Percentiles rank a stretch among this genome's conserved stretches.
Conservation (phyloP, 2,797 vertebrate genomes). For the Rhabdomys pumilio region DNA sequence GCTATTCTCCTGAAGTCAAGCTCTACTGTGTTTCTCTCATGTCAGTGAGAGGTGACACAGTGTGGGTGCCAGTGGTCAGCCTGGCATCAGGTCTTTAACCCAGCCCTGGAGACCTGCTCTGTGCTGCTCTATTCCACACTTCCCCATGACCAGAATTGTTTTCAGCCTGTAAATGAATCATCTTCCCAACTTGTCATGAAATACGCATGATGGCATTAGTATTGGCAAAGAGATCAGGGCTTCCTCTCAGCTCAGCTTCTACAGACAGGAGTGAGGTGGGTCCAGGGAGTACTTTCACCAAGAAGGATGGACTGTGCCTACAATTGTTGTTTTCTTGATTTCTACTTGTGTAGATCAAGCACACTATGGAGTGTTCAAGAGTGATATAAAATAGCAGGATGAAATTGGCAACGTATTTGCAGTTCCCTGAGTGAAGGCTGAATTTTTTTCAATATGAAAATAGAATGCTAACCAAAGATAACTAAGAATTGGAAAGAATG, state of each 20-base stretch:
- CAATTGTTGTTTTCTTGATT: conserved; percentile 58
- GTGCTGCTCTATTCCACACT: not conserved
- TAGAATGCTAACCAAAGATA: conserved; percentile 67
- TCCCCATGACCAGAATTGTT: not conserved
- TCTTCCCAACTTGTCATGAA: conserved; percentile 30
- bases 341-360: conserved; percentile 75
- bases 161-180: conserved; percentile 27
- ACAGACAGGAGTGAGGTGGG: conserved; percentile 72
- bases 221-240: not conserved
- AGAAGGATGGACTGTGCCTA: conserved; percentile 63
- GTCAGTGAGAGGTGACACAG: not conserved
- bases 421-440: conserved; percentile 76
- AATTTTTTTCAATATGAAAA: conserved; percentile 60
- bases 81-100: not conserved
- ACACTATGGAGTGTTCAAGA: conserved; percentile 65
- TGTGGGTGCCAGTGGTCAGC: not conserved
- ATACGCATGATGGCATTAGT: not conserved
- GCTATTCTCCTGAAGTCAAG: not conserved
- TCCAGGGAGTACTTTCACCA: conserved; percentile 67
- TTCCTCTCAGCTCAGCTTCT: conserved; percentile 14
- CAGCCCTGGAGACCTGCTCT: not conserved
- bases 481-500: not conserved
- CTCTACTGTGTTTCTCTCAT: not conserved
- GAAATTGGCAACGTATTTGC: conserved; percentile 57
- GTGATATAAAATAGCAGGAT: conserved; percentile 44